Evolutionary conservation across 2,797 vertebrate species (phyloP).

Genomic region (Leptoclinus maculatus): DNA sequence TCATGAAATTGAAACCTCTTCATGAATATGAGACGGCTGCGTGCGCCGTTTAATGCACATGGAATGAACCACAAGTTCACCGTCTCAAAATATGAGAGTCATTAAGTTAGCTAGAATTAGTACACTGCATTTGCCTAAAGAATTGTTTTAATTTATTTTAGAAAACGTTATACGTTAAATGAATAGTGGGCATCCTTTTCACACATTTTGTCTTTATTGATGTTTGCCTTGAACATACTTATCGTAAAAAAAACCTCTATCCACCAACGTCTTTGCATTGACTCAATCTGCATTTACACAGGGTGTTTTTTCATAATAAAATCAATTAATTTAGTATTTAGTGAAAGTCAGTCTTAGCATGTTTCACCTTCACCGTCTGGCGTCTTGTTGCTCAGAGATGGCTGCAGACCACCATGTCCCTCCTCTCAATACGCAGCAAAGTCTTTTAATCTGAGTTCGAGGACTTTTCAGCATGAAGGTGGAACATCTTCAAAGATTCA

Average conservation of each 20-base stretch:
- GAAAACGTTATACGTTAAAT: not conserved
- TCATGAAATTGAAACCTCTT: constrained; percentile 47
- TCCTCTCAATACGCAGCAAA: not conserved
- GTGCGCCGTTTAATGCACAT: constrained; percentile 25
- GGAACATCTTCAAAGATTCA: not conserved
- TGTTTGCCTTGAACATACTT: not conserved
- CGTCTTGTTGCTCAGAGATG: not conserved
- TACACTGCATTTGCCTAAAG: not conserved
- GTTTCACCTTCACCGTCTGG: not conserved
- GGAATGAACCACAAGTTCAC: constrained; percentile 14
- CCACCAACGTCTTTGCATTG: not conserved
- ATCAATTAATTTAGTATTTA: not conserved
- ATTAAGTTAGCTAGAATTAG: not conserved
- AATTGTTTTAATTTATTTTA: not conserved
- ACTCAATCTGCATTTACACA: not conserved
- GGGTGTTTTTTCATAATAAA: not conserved
- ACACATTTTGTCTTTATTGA: not conserved
- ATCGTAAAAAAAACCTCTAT: not conserved
- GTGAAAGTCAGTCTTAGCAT: not conserved
- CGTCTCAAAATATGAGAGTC: not conserved
- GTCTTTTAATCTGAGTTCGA: constrained; percentile 6
- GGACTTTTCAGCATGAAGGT: not conserved
- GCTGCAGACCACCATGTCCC: not conserved
- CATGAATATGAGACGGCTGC: constrained; percentile 38
- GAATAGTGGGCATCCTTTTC: not conserved